Evolutionary conservation across 2,113 vertebrate genomes (phyloP), one percentile per base, ranked within the genome.

Genomic region (Notarius lentiginosus): DNA sequence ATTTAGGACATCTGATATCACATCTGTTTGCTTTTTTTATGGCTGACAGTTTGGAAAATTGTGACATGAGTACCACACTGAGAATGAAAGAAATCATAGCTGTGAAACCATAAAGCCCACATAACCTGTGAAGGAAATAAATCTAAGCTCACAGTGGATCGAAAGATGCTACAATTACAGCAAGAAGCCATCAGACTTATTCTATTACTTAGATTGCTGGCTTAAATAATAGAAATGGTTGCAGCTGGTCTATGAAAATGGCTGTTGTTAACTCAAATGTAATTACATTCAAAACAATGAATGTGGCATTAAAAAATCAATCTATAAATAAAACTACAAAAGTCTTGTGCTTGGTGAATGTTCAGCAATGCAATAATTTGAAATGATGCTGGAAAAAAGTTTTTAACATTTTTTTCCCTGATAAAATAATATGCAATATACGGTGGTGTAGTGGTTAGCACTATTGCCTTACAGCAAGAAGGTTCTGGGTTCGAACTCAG

Each of bases 21-120:
- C 80, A 82, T 82, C 70, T 82, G 58, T 82, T 87, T 75, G 34
- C 79, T 82, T 72, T 77, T 84, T 63, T 79, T 85, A 86, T 70
- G 20, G n/a, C 27, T 81, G 85, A 80, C 63, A 72, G 34, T 86
- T 58, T 86, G 41, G 85, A 81, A 81, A 68, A 81, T 70, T 86
- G 55, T 73, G 65, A 55, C 3, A 58, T 58, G 85, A 82, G 70
- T 63, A 61, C 10, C 34, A 63, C 10, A 82, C 66, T 60, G 22
- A 70, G 65, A 80, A 65, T 79, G 49, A 85, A 86, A 77, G 75
- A 10, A 63, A 68, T 49, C 63, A 86, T 79, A n/a, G 49, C 49
- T 80, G 76, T 79, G 47, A 80, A 80, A 70, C 79, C 79, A 70
- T 86, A 79, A 85, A 79, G 61, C 61, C 27, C 34, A 61, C 58